Percentiles rank a stretch among this genome's conserved stretches.
These are phyloP conservation scores for Manis pentadactyla DNA, from an alignment of 2,797 vertebrate species.

Conservation along the genomic window DNA sequence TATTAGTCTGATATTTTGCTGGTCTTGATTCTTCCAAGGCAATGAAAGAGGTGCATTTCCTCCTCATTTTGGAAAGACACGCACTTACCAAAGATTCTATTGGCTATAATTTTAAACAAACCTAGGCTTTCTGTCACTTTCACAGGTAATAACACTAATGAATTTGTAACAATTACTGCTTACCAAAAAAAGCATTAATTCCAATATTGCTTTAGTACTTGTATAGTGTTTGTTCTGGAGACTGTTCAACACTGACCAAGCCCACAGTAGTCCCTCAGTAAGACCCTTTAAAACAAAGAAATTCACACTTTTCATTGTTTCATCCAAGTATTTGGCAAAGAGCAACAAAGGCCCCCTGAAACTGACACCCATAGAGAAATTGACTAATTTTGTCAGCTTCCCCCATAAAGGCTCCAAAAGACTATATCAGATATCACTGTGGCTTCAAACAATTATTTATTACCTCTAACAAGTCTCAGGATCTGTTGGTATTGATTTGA, in stretches of 20 bases:
- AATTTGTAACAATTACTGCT: neutral
- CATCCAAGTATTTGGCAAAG: neutral
- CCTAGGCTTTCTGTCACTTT: neutral
- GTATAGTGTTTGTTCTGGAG: neutral
- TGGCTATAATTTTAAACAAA: neutral
- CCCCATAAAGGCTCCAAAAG: neutral
- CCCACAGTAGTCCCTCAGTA: neutral
- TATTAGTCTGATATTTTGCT: slow-evolving; percentile 41
- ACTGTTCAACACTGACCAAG: neutral
- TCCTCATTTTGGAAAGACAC: slow-evolving; percentile 29
- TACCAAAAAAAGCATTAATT: neutral
- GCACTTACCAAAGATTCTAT: neutral
- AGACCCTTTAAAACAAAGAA: neutral
- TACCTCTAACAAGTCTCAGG: slow-evolving; percentile 19
- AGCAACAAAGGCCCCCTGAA: neutral
- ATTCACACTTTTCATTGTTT: neutral
- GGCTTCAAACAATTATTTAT: neutral
- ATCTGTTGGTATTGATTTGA: neutral
- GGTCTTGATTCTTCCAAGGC: slow-evolving; percentile 8
- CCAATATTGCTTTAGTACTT: neutral
- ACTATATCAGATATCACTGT: neutral
- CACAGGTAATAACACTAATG: neutral
- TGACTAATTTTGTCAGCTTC: neutral
- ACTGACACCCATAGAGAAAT: neutral
- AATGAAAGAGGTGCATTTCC: slow-evolving; percentile 32